A percentile compares a stretch with the other conserved stretches of the same genome.
Conservation (phyloP, 1,140 invertebrate genomes). For the Phthorimaea operculella region DNA sequence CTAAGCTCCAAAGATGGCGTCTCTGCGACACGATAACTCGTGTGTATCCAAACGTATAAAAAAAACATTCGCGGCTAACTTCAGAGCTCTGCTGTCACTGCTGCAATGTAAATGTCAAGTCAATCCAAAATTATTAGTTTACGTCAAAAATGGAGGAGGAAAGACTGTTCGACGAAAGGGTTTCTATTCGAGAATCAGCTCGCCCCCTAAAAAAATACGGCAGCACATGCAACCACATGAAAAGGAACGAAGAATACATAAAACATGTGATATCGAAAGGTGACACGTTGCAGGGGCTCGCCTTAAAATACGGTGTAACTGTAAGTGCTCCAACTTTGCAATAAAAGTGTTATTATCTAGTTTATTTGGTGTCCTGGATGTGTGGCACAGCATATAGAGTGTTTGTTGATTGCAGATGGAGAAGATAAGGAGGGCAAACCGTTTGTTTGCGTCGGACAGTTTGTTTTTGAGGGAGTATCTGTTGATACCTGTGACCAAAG, state of each 20-base stretch:
- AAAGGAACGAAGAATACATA: slow-evolving; percentile 76
- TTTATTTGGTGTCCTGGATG: slow-evolving; percentile 25
- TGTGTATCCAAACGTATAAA: slow-evolving; percentile 1
- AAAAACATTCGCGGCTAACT: slow-evolving; percentile 18
- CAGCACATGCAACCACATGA: slow-evolving; percentile 79
- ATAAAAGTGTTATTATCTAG: slow-evolving; percentile 45
- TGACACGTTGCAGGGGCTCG: slow-evolving; percentile 93
- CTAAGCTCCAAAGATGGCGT: neutral
- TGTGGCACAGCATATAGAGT: slow-evolving; percentile 9
- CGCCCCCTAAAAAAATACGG: slow-evolving; percentile 90
- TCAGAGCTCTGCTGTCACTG: slow-evolving; percentile 24
- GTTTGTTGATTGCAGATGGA: slow-evolving; percentile 78
- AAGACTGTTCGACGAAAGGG: slow-evolving; percentile 83
- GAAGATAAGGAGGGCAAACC: slow-evolving; percentile 88
- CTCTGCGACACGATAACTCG: neutral
- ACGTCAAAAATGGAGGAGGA: slow-evolving; percentile 74
- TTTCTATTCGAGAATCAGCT: slow-evolving; percentile 84
- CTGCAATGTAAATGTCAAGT: slow-evolving; percentile 3
- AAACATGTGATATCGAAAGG: slow-evolving; percentile 82
- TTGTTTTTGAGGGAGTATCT: slow-evolving; percentile 85
- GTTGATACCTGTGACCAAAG: slow-evolving; percentile 79
- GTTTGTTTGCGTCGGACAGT: slow-evolving; percentile 89
- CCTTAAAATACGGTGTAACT: slow-evolving; percentile 91
- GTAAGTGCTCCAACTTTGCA: slow-evolving; percentile 71
- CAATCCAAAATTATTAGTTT: slow-evolving; percentile 23